These are phyloP conservation scores for Vanessa cardui DNA, from an alignment of 2,888 invertebrate genomes.

Conservation along the genomic window DNA sequence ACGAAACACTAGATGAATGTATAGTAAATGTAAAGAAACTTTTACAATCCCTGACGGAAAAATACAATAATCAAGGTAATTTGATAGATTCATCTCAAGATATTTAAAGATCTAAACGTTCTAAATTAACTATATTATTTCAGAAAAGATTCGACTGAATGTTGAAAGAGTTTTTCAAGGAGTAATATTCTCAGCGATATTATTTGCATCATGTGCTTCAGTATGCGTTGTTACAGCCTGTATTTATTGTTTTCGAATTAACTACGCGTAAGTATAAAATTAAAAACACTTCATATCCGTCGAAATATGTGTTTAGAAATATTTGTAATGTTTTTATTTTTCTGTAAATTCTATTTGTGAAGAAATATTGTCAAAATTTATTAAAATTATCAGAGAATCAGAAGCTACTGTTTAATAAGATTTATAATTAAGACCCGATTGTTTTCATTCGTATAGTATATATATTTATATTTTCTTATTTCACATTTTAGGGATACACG, in stretches of 20 bases:
- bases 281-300: neutral
- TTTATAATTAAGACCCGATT: too few relatives aligned
- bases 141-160: conserved; percentile 57
- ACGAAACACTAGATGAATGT: conserved; percentile 56
- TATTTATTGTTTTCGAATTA: conserved; percentile 65
- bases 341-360: too few relatives aligned
- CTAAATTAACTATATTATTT: conserved; percentile 39
- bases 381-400: too few relatives aligned
- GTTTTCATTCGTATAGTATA: neutral
- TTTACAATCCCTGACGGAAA: conserved; percentile 49
- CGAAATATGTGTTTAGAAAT: too few relatives aligned
- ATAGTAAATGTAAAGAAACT: conserved; percentile 53
- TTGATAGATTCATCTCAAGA: neutral
- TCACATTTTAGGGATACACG: conserved; percentile 57
- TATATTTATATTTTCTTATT: neutral
- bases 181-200: conserved; percentile 55
- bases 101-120: neutral
- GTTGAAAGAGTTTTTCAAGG: conserved; percentile 59
- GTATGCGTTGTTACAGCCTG: conserved; percentile 58
- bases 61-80: conserved; percentile 52
- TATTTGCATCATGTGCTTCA: conserved; percentile 58
- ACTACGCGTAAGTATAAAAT: conserved; percentile 57
- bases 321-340: too few relatives aligned
- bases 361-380: too few relatives aligned
- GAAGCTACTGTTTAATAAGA: too few relatives aligned